Conservation (phyloP, 1,140 invertebrate species). For the Pseudoatta argentina region DNA sequence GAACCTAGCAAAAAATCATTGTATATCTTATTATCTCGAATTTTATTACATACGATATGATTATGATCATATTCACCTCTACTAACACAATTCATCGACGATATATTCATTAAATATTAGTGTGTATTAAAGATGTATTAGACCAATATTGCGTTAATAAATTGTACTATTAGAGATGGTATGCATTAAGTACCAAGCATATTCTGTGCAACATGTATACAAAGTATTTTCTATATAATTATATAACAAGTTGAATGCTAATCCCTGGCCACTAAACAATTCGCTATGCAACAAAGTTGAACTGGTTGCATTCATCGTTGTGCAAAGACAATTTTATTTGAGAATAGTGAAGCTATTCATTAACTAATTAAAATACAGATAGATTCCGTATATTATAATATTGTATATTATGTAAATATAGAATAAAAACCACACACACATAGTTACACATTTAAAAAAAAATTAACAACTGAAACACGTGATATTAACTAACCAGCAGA, state of each 20-base stretch:
- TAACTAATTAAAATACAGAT: not conserved
- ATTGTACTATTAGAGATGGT: not conserved
- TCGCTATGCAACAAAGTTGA: not conserved
- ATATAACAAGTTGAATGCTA: not conserved
- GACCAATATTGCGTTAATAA: too few relatives aligned
- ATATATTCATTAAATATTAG: too few relatives aligned
- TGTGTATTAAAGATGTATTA: too few relatives aligned
- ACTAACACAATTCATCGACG: too few relatives aligned
- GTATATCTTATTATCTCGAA: not conserved
- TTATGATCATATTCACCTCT: not conserved
- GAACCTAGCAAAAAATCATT: conserved; percentile 59
- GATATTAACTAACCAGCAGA: conserved; percentile 65
- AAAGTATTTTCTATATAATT: not conserved
- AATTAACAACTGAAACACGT: not conserved
- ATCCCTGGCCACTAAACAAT: not conserved
- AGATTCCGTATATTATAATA: not conserved
- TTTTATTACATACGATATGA: not conserved
- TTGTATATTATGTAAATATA: not conserved
- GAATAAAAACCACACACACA: not conserved
- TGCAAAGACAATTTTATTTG: not conserved
- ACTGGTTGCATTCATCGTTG: not conserved
- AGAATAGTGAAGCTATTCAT: not conserved
- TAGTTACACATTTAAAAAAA: not conserved
- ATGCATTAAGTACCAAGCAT: not conserved
- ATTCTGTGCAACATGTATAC: not conserved